Base-by-base conservation (phyloP, 1,140 invertebrate genomes). In the Cydia pomonella region DNA sequence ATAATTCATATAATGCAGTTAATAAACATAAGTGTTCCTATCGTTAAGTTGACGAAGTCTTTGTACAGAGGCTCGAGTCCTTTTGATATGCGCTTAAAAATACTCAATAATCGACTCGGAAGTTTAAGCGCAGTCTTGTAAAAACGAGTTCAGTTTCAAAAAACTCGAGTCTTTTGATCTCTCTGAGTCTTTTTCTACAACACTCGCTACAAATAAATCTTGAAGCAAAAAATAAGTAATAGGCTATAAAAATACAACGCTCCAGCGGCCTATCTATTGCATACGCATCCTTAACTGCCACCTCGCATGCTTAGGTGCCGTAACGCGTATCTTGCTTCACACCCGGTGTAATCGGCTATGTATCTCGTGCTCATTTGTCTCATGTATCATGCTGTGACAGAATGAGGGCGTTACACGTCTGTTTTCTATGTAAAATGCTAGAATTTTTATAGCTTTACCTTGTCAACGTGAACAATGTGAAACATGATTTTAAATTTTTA, bases 271-370 rank as follows among this genome's bases (percentile, higher is more conserved):
- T 69, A 69, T 69, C 64, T 33, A 38, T 33, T 18, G 64, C n/a
- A 33, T 69, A 69, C 64, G 64, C 64, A 66, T 33, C 63, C 18
- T 69, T 69, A 59, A 69, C 64, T 29, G 18, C 27, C n/a, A 7
- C 27, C 25, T 69, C 64, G 64, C 64, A 69, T 69, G 64, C 18
- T n/a, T 69, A 18, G 16, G 6, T 5, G n/a, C 64, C 16, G 29
- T 69, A 33, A 69, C 12, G 64, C 64, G n/a, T 69, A 69, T 69
- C 64, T 18, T 33, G 9, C 64, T 41, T 69, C 64, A 38, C 64
- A 18, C 64, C 63, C 63, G 16, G 25, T 33, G 29, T 69, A 18
- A 33, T 33, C 29, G 27, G 16, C 18, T n/a, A 69, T 69, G 29
- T 69, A 66, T 66, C 63, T 29, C 23, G 63, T n/a, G 29, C 64